Base-by-base conservation (phyloP, 1,140 invertebrate species). In the Euschistus heros region DNA sequence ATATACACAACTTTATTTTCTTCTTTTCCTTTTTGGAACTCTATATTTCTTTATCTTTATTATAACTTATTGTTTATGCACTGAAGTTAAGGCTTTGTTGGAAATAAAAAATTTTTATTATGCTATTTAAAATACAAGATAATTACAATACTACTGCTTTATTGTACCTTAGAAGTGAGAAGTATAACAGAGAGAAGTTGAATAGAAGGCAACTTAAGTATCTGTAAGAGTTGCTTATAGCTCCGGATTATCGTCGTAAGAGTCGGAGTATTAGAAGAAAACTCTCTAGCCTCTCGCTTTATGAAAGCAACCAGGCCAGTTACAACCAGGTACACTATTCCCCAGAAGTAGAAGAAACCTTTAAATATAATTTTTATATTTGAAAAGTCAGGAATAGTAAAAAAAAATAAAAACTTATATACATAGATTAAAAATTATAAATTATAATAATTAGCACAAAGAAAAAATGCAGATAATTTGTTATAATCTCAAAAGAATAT, bases 271-370 rank as follows among this genome's bases (percentile, higher is more conserved):
- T 82, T 75, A 76, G 72, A 63, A 69, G 72, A 73, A 73, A 68
- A 69, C 76, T 80, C 68, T 72, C 72, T 46, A 69, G 84, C 81
- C 78, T 99, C 97, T 65, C 81, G 82, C 78, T 99, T 99, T 0
- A 98, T 82, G 3, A 97, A 65, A 22, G 88, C 88, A 17, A 99
- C 86, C 0, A 97, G 69, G 0, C 92, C 94, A 1, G 97, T 99
- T 0, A 88, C 87, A 1, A 92, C 71, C 24, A 98, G 79, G 76
- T 99, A 99, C 1, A 91, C 78, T 72, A 91, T 83, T 22, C 92
- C 94, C 95, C 96, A 99, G 73, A 98, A 97, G 73, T 88, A 89
- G 5, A 99, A 79, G 76, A 98, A 99, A 68, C 86, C 89, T 89
- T 71, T 13, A 71, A 69, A 67, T 71, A 66, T 20, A 37, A 37